Percentiles rank a stretch among this genome's conserved stretches.
Evolutionary conservation across 2,888 invertebrate species (phyloP).

Genomic region (Agonopterix arenella): DNA sequence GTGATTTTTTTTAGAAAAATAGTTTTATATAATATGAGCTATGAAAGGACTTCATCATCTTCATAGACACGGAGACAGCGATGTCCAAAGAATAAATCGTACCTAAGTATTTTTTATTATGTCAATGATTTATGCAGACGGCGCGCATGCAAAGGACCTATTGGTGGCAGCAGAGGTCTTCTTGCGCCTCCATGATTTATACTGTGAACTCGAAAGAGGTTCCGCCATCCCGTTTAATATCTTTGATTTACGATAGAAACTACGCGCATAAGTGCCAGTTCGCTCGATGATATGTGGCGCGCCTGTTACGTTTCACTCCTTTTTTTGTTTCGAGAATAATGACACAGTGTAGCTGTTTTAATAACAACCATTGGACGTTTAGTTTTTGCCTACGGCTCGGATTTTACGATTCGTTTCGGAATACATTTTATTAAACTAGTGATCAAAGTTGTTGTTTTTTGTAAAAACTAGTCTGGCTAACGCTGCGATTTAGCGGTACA

Average conservation of each 20-base stretch:
- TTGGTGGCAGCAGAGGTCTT: slow-evolving; percentile 62
- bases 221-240: slow-evolving; percentile 75
- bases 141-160: slow-evolving; percentile 58
- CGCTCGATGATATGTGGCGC: slow-evolving; percentile 67
- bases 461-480: neutral
- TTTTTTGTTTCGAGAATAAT: slow-evolving; percentile 65
- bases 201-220: slow-evolving; percentile 74
- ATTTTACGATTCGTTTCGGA: slow-evolving; percentile 55
- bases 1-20: too few relatives aligned
- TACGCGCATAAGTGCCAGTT: slow-evolving; percentile 70
- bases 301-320: slow-evolving; percentile 63
- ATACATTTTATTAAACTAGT: slow-evolving; percentile 37
- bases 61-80: slow-evolving; percentile 6
- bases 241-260: slow-evolving; percentile 76
- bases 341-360: slow-evolving; percentile 69
- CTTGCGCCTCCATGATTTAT: slow-evolving; percentile 70
- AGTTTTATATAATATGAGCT: neutral
- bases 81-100: slow-evolving; percentile 5
- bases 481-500: neutral
- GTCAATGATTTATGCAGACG: slow-evolving; percentile 53
- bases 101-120: slow-evolving; percentile 24
- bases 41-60: neutral
- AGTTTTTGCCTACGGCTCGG: slow-evolving; percentile 46
- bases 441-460: slow-evolving; percentile 21
- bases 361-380: slow-evolving; percentile 50